Evolutionary conservation across 2,888 invertebrate species (phyloP).

Genomic region (Tuta absoluta): DNA sequence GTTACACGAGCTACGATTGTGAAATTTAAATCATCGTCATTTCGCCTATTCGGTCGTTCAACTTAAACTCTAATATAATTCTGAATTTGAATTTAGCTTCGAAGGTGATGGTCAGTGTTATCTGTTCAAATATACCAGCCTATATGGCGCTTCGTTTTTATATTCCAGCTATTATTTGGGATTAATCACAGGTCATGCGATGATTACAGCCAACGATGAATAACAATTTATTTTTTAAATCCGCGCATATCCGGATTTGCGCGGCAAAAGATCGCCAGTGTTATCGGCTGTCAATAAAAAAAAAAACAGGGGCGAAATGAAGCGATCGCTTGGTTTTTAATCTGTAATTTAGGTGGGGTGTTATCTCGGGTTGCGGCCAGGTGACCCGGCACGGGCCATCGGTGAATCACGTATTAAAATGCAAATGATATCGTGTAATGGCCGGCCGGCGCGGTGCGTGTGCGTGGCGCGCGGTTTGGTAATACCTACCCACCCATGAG

Average conservation of each 20-base stretch:
- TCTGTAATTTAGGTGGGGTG: conserved; percentile 20
- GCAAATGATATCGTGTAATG: conserved; percentile 44
- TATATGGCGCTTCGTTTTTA: not conserved
- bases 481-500: conserved; percentile 16
- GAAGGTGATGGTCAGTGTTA: not conserved
- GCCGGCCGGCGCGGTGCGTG: conserved; percentile 31
- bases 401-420: conserved; percentile 43
- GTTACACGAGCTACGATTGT: conserved; percentile 5
- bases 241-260: not conserved
- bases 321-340: conserved; percentile 24
- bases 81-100: conserved; percentile 1
- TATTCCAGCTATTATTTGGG: not conserved
- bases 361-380: conserved; percentile 28
- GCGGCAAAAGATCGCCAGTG: not conserved
- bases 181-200: conserved; percentile 13
- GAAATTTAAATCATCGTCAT: conserved; percentile 4
- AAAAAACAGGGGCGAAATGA: conserved; percentile 15
- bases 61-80: conserved; percentile 9
- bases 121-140: not conserved
- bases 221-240: conserved; percentile 15
- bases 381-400: conserved; percentile 33
- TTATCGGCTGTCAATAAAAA: conserved; percentile 1
- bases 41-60: conserved; percentile 12
- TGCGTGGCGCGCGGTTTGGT: conserved; percentile 26
- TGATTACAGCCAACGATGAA: not conserved